Conservation (phyloP, 2,888 invertebrate species). For the Sinelater perroti region DNA sequence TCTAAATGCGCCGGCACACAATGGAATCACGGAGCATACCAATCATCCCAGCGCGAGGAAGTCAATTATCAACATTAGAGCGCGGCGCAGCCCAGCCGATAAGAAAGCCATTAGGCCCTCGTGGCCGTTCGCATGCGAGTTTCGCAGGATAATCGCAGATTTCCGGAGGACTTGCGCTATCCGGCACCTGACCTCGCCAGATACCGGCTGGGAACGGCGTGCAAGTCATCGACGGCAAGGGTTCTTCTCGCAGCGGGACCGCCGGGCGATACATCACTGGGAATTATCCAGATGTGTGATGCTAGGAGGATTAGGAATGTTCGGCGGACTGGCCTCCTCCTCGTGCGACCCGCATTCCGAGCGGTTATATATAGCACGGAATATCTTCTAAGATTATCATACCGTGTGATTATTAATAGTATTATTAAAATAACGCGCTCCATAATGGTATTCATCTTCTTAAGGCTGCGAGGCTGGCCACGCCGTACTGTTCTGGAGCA, state of each 20-base stretch:
- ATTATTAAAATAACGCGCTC: too few relatives aligned
- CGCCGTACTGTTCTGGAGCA: too few relatives aligned
- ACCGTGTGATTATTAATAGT: conserved; percentile 22
- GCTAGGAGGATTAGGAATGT: conserved; percentile 38
- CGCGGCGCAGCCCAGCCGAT: conserved; percentile 25
- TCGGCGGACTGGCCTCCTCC: conserved; percentile 30
- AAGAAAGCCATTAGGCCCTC: conserved; percentile 35
- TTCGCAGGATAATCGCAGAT: conserved; percentile 35
- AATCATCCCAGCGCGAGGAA: conserved; percentile 35
- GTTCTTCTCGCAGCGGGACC: conserved; percentile 33
- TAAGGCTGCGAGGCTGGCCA: too few relatives aligned
- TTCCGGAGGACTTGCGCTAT: conserved; percentile 30
- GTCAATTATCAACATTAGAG: conserved; percentile 36
- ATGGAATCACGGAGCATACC: conserved; percentile 34
- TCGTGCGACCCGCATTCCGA: conserved; percentile 28
- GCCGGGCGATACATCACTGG: conserved; percentile 40
- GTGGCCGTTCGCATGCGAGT: conserved; percentile 32
- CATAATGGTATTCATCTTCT: too few relatives aligned
- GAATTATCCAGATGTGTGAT: conserved; percentile 45
- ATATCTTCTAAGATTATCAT: conserved; percentile 25
- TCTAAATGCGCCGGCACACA: conserved; percentile 36
- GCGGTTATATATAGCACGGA: conserved; percentile 13
- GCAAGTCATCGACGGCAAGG: conserved; percentile 35
- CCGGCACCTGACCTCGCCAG: conserved; percentile 32
- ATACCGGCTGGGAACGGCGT: conserved; percentile 29